Percentiles rank a stretch among this genome's conserved stretches.
phyloP scores from a whole-genome alignment of 2,888 invertebrate species.

The Hofmannophila pseudospretella region DNA sequence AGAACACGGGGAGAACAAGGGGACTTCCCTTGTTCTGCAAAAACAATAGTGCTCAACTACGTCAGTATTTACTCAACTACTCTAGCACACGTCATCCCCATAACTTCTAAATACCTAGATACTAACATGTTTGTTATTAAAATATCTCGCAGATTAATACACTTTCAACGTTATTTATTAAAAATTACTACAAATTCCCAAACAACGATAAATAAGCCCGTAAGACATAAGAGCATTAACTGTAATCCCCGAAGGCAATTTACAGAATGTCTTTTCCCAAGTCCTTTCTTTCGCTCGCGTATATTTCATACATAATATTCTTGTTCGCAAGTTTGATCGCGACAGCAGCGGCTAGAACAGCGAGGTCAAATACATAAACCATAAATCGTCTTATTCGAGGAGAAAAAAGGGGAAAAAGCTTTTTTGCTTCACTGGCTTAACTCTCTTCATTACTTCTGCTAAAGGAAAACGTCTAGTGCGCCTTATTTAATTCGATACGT shows the following conservation, averaged over 20 bases:
- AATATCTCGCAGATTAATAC: too few species aligned
- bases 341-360: slow-evolving; percentile 38
- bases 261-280: slow-evolving; percentile 26
- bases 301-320: slow-evolving; percentile 37
- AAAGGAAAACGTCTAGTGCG: slow-evolving; percentile 34
- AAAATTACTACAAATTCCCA: slow-evolving; percentile 1
- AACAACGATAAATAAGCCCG: slow-evolving; percentile 7
- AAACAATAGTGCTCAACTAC: too few species aligned
- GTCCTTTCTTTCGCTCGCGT: slow-evolving; percentile 28
- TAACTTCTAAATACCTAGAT: too few species aligned
- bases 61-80: too few species aligned
- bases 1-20: too few species aligned
- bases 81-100: too few species aligned
- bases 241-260: slow-evolving; percentile 31
- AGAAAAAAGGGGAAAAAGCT: slow-evolving; percentile 46
- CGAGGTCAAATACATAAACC: slow-evolving; percentile 64
- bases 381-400: slow-evolving; percentile 53
- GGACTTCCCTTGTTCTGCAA: too few species aligned
- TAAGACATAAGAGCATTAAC: slow-evolving; percentile 22
- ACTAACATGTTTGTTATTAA: too few species aligned
- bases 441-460: slow-evolving; percentile 50
- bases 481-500: slow-evolving; percentile 26
- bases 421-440: slow-evolving; percentile 47
- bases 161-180: too few species aligned
- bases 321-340: slow-evolving; percentile 50